Conservation (phyloP, 2,113 vertebrate species). For the Platycercus adscitus region DNA sequence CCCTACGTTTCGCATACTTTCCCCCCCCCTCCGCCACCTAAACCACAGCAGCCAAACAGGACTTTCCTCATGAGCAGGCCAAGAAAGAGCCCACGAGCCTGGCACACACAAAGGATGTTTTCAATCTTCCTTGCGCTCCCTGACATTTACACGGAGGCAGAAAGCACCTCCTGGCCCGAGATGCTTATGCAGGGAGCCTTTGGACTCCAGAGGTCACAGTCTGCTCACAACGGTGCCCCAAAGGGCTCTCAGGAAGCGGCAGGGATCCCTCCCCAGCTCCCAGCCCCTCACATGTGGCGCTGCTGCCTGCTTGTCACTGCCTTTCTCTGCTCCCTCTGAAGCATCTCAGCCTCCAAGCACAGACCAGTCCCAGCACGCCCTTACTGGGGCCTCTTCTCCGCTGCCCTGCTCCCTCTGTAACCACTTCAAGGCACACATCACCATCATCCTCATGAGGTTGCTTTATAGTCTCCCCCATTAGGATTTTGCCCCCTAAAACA, state of each 20-base stretch:
- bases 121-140: neutral
- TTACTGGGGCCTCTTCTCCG: neutral
- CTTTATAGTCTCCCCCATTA: neutral
- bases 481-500: neutral
- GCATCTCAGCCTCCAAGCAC: neutral
- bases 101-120: slow-evolving; percentile 16
- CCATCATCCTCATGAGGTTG: neutral
- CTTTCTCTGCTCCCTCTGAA: neutral
- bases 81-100: slow-evolving; percentile 19
- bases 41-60: neutral
- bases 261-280: neutral
- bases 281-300: neutral
- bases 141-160: neutral
- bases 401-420: neutral
- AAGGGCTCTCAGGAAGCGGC: neutral
- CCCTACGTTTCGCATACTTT: neutral
- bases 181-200: neutral
- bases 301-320: neutral
- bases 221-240: neutral
- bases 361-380: neutral
- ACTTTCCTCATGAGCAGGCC: neutral
- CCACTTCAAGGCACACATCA: neutral
- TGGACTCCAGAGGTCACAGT: accelerated
- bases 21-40: neutral
- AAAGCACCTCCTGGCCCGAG: neutral